Evolutionary conservation across 2,113 vertebrate genomes (phyloP).

Genomic region (Perca fluviatilis): DNA sequence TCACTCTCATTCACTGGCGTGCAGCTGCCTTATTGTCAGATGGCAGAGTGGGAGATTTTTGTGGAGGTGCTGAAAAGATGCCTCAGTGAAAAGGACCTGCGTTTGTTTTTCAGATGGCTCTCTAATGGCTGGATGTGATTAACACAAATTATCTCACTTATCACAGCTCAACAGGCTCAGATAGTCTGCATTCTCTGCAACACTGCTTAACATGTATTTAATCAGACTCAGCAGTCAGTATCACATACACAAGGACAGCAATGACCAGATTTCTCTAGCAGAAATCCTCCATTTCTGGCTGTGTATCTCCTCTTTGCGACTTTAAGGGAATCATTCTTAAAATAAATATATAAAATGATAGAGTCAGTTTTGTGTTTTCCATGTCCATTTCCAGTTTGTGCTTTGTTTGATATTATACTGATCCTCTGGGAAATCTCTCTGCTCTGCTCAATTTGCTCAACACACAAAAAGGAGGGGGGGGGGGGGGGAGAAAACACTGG

Average conservation of each 20-base stretch:
- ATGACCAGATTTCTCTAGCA: background rate
- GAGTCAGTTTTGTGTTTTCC: background rate
- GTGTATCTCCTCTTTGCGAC: background rate
- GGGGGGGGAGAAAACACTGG: no score
- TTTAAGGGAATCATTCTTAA: background rate
- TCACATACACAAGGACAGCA: background rate
- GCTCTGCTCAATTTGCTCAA: slow-evolving; percentile 1
- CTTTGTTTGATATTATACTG: background rate
- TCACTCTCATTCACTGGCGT: slow-evolving; percentile 85
- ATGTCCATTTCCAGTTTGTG: background rate
- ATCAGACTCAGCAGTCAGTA: slow-evolving; percentile 36
- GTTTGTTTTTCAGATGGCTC: slow-evolving; percentile 83
- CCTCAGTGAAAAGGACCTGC: slow-evolving; percentile 79
- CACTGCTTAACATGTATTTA: slow-evolving; percentile 45
- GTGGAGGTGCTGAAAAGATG: slow-evolving; percentile 82
- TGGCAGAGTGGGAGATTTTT: slow-evolving; percentile 61
- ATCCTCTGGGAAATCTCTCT: slow-evolving; percentile 2
- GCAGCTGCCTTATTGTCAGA: slow-evolving; percentile 88
- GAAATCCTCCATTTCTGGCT: background rate
- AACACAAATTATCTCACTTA: slow-evolving; percentile 92
- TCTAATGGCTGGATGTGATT: slow-evolving; percentile 88
- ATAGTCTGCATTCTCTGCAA: slow-evolving; percentile 59
- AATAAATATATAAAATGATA: background rate
- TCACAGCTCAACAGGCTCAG: slow-evolving; percentile 86
- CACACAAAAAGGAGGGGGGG: no score